A percentile compares a stretch with the other conserved stretches of the same genome.
Conservation (phyloP, 2,113 vertebrate genomes). For the Pterocles burchelli region DNA sequence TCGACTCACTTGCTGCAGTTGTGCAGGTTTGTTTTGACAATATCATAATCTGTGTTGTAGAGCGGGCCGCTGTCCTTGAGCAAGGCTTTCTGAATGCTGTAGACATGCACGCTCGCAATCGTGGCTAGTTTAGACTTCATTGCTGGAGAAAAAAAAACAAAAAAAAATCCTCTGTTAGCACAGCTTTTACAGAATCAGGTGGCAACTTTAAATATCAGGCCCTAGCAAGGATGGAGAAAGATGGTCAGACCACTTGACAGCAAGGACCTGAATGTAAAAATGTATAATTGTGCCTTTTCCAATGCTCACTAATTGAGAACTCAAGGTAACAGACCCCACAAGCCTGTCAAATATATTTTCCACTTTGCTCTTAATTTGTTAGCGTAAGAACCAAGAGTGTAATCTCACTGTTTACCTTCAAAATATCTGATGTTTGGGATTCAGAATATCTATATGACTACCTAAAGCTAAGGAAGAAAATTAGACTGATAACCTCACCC, state of each 20-base stretch:
- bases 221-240: neutral
- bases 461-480: neutral
- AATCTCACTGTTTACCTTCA: neutral
- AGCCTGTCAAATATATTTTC: neutral
- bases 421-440: neutral
- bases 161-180: constrained; percentile 56
- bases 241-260: neutral
- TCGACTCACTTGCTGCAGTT: constrained; percentile 87
- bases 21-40: constrained; percentile 89
- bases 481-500: rapidly evolving
- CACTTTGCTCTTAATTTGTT: neutral
- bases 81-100: constrained; percentile 93
- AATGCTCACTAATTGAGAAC: rapidly evolving
- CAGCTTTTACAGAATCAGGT: constrained; percentile 13
- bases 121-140: constrained; percentile 86
- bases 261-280: neutral
- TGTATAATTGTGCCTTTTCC: neutral
- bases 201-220: neutral
- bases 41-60: constrained; percentile 93
- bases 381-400: neutral
- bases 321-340: neutral
- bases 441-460: neutral
- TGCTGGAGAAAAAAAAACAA: constrained; percentile 71
- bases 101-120: constrained; percentile 88
- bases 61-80: constrained; percentile 92